Conservation (phyloP, 2,888 invertebrate species). For the Drosophila subquinaria region DNA sequence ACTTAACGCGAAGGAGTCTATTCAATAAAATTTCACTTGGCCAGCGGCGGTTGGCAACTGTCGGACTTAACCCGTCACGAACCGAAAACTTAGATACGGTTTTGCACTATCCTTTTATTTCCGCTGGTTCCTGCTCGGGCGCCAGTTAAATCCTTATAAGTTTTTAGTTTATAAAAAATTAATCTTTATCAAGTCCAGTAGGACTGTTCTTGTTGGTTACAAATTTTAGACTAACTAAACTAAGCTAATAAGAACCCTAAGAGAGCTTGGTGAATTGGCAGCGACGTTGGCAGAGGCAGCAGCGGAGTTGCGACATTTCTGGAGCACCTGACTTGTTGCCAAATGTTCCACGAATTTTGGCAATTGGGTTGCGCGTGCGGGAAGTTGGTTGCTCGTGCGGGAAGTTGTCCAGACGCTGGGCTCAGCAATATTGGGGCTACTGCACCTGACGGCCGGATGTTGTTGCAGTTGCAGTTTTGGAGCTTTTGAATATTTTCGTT, state of each 20-base stretch:
- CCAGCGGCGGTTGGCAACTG: slow-evolving; percentile 3
- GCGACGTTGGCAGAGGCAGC: slow-evolving; percentile 1
- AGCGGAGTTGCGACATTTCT: background rate
- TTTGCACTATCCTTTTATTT: background rate
- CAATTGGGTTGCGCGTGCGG: background rate
- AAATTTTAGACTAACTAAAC: background rate
- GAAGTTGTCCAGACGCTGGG: background rate
- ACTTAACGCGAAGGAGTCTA: slow-evolving; percentile 1
- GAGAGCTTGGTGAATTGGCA: background rate
- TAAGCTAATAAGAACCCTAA: background rate
- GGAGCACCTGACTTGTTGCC: background rate
- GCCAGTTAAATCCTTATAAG: too few species aligned
- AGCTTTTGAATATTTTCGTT: too few species aligned
- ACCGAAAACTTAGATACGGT: background rate
- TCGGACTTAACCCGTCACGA: background rate
- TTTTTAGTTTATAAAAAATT: too few species aligned
- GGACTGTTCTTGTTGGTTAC: background rate
- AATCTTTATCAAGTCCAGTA: too few species aligned
- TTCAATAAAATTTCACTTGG: background rate
- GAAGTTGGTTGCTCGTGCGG: background rate
- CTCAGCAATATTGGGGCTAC: background rate
- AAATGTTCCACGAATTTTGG: background rate
- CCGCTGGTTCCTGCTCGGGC: too few species aligned
- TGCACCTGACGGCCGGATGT: background rate
- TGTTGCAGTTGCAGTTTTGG: background rate